These are phyloP conservation scores for Trissonchulus latispiculum DNA, from an alignment of 2,888 invertebrate genomes.

Conservation along the genomic window DNA sequence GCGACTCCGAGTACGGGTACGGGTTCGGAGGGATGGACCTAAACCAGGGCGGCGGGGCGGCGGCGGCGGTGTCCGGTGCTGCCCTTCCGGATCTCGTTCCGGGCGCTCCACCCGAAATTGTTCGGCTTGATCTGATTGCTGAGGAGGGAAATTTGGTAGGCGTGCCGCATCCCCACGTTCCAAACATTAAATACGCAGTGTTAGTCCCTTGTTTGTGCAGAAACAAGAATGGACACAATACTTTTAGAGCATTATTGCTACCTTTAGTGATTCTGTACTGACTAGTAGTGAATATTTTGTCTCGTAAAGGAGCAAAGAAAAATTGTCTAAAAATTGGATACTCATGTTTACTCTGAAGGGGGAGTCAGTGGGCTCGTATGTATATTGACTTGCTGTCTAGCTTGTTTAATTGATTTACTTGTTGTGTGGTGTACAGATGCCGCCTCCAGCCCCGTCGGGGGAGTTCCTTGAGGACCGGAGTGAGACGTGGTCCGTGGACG, in stretches of 20 bases:
- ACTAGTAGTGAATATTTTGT: too few relatives aligned
- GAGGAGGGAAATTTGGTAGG: conserved; percentile 22
- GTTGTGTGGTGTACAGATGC: neutral
- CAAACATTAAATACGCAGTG: too few relatives aligned
- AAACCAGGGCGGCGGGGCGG: neutral
- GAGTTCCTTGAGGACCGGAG: conserved; percentile 28
- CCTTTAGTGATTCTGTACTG: too few relatives aligned
- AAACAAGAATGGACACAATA: too few relatives aligned
- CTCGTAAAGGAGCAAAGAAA: neutral
- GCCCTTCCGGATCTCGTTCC: conserved; percentile 25
- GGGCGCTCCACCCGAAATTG: conserved; percentile 17
- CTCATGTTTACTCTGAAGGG: neutral
- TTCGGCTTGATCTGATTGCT: conserved; percentile 22
- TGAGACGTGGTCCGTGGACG: conserved; percentile 94
- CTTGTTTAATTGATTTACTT: neutral
- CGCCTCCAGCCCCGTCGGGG: neutral
- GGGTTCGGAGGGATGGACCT: neutral
- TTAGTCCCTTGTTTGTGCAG: too few relatives aligned
- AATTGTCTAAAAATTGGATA: neutral
- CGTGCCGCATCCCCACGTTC: too few relatives aligned
- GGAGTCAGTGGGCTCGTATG: too few relatives aligned
- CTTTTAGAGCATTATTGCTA: too few relatives aligned
- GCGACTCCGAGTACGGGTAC: conserved; percentile 65
- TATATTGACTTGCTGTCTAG: neutral
- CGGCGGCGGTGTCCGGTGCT: neutral